A percentile compares a stretch with the other conserved stretches of the same genome.
Evolutionary conservation across 2,113 vertebrate species (phyloP).

Genomic region (Onychostoma macrolepis): DNA sequence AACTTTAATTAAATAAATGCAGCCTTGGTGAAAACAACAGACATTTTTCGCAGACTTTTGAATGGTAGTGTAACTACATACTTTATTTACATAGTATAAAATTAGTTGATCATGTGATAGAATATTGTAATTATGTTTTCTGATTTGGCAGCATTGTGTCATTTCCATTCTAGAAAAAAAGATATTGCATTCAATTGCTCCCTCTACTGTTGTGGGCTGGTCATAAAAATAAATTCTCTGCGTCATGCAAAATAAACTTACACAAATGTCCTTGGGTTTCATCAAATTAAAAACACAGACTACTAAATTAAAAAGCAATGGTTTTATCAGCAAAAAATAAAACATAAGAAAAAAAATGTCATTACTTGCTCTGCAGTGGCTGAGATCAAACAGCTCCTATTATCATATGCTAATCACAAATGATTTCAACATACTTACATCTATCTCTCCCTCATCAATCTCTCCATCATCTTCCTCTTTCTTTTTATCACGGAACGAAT

Average conservation of each 20-base stretch:
- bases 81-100: background rate
- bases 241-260: background rate
- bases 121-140: background rate
- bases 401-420: slow-evolving; percentile 3
- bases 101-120: background rate
- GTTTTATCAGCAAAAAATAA: background rate
- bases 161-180: background rate
- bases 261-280: background rate
- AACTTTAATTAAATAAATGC: background rate
- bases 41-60: background rate
- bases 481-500: slow-evolving; percentile 87
- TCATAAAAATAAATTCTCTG: background rate
- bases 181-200: background rate
- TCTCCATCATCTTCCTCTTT: slow-evolving; percentile 97
- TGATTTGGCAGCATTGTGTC: background rate
- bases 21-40: background rate
- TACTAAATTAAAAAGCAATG: background rate
- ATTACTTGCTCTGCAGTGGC: background rate
- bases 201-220: background rate
- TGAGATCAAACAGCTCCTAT: background rate
- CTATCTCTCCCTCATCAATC: slow-evolving; percentile 96
- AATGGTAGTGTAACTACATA: background rate
- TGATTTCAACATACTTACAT: slow-evolving; percentile 81
- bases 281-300: background rate
- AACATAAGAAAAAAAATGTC: too few species aligned